phyloP scores from a whole-genome alignment of 2,888 invertebrate genomes.

The Nephrocerus scutellatus region DNA sequence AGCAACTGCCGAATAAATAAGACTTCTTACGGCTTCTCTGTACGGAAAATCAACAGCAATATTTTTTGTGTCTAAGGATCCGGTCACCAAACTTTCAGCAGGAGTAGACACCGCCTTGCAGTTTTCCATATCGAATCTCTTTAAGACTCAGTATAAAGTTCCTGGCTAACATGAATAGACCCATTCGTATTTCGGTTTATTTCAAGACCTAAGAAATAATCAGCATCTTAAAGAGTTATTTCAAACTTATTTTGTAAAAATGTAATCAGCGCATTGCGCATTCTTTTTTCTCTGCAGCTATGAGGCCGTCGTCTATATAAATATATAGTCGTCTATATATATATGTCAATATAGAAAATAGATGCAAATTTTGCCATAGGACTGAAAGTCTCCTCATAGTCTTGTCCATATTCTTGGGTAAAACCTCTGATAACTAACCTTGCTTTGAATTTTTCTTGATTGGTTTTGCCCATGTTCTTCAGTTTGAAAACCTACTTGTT shows the following conservation, averaged over 20 bases:
- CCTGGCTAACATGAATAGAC: conserved; percentile 18
- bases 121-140: conserved; percentile 19
- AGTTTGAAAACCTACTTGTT: conserved; percentile 22
- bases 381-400: conserved; percentile 26
- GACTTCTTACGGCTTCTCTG: conserved; percentile 22
- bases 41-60: conserved; percentile 17
- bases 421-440: conserved; percentile 21
- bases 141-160: conserved; percentile 17
- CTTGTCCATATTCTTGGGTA: conserved; percentile 22
- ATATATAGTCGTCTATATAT: conserved; percentile 21
- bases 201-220: conserved; percentile 11
- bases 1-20: conserved; percentile 22
- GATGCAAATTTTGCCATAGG: conserved; percentile 30
- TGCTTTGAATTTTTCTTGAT: conserved; percentile 16
- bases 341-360: conserved; percentile 24
- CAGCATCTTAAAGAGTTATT: not conserved
- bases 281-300: conserved; percentile 17
- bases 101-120: conserved; percentile 20
- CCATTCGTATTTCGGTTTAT: conserved; percentile 11
- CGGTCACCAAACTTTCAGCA: conserved; percentile 11
- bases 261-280: conserved; percentile 9
- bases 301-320: conserved; percentile 30
- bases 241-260: conserved; percentile 7
- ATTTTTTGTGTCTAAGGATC: conserved; percentile 2
- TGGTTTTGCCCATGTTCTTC: conserved; percentile 11